Percentiles rank a stretch among this genome's conserved stretches.
phyloP scores from a whole-genome alignment of 2,797 vertebrate genomes.

The Odontamblyopus lacepedii region DNA sequence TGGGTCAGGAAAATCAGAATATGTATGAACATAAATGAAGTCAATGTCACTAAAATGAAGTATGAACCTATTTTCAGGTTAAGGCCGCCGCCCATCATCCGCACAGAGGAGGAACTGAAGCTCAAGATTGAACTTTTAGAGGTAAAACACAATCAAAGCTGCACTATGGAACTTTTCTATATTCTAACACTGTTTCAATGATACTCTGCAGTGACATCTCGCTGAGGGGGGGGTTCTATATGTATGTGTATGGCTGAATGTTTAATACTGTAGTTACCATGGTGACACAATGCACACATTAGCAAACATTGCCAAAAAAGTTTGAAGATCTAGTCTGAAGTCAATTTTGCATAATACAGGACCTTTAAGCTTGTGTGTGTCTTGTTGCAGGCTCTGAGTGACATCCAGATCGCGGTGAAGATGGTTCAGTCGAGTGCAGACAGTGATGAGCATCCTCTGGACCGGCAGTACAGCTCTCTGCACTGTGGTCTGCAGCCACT shows the following conservation, averaged over 20 bases:
- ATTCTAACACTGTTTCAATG: too few relatives aligned
- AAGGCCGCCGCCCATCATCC: conserved; percentile 81
- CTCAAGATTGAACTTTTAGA: conserved; percentile 86
- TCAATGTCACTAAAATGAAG: conserved; percentile 4
- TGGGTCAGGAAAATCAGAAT: conserved; percentile 70
- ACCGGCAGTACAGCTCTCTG: conserved; percentile 83
- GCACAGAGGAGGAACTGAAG: conserved; percentile 80
- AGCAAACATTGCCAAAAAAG: too few relatives aligned
- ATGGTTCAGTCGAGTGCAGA: conserved; percentile 76
- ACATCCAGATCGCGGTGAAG: conserved; percentile 88
- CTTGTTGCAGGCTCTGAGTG: conserved; percentile 77
- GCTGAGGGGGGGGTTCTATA: too few relatives aligned
- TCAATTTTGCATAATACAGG: too few relatives aligned
- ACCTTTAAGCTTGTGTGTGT: not conserved
- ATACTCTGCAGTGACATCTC: too few relatives aligned
- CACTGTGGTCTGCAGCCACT: conserved; percentile 79
- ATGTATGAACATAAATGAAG: not conserved
- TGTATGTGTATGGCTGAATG: too few relatives aligned
- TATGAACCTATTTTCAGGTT: conserved; percentile 59
- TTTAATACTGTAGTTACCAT: too few relatives aligned
- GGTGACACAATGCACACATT: too few relatives aligned
- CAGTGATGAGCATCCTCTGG: conserved; percentile 82
- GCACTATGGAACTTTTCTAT: too few relatives aligned
- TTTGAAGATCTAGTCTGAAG: too few relatives aligned
- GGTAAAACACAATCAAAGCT: conserved; percentile 64